Base-by-base conservation (phyloP, 1,140 invertebrate genomes). In the Monochamus saltuarius region DNA sequence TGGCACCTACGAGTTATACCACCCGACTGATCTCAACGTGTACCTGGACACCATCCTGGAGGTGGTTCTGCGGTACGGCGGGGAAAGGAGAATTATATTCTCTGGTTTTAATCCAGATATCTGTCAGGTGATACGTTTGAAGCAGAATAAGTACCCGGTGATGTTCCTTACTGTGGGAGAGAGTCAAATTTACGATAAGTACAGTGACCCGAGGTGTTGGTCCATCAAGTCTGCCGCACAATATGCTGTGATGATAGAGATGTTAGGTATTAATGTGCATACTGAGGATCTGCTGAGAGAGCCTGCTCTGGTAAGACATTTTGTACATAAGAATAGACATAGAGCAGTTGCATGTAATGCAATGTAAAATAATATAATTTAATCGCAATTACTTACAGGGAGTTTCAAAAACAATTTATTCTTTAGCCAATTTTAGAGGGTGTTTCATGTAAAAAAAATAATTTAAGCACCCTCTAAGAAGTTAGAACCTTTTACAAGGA, bases 41-140 rank as follows among this genome's bases (percentile, higher is more conserved):
- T 97, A 94, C 75, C 80, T 97, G 59, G 95, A 98, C 77, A 89
- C 85, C 54, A 91, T 96, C 58, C 78, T 97, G n/a, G 88, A 91
- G 77, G 85, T 90, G 3, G 85, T 71, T 7, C 78, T 96, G 46
- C 83, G 89, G 53, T 80, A 93, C 75, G 91, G 87, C 22, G 87
- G 85, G 0, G 78, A 84, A 19, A 82, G 95, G 37, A 87, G 88
- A 54, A 90, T 98, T 46, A 86, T 98, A 10, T 91, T 98, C 66
- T 96, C 94, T 0, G 94, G 91, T 68, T 98, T 98, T 77, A 93
- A 98, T 80, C 92, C 95, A 0, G 95, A 98, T 71, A 89, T 95
- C 46, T 97, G 94, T 73, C 86, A 90, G 0, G 92, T 97, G 92
- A 81, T 97, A 46, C 83, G 91, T 36, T 60, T 90, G 55, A 98